A percentile compares a stretch with the other conserved stretches of the same genome.
Conservation (phyloP, 1,140 invertebrate species). For the Laodelphax striatellus region DNA sequence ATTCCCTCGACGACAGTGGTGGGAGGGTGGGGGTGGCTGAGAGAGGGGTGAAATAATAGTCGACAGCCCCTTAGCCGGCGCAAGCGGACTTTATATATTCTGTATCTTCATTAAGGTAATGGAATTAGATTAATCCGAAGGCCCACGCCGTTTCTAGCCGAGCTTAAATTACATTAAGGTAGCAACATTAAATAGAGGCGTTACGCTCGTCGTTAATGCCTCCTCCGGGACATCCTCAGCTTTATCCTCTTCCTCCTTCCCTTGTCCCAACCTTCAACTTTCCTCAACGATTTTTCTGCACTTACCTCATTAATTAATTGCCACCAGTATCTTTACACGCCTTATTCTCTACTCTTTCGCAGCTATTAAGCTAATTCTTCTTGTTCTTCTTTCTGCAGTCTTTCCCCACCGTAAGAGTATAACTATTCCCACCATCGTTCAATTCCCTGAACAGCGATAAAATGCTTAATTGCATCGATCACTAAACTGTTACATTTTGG, state of each 20-base stretch:
- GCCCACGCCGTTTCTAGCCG: conserved; percentile 2
- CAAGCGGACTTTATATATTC: conserved; percentile 16
- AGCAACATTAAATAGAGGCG: conserved; percentile 7
- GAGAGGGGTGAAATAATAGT: conserved; percentile 6
- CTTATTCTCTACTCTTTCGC: background rate
- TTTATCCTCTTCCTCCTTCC: background rate
- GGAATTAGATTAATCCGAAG: conserved; percentile 21
- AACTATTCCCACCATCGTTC: too few species aligned
- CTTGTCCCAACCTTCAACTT: background rate
- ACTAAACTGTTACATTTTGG: too few species aligned
- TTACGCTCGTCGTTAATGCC: conserved; percentile 1
- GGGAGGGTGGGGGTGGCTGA: background rate
- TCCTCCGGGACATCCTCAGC: background rate
- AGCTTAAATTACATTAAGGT: conserved; percentile 12
- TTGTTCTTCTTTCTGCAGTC: too few species aligned
- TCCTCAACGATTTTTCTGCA: conserved; percentile 8
- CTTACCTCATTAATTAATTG: conserved; percentile 10
- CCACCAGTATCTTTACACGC: background rate
- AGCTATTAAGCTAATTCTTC: too few species aligned
- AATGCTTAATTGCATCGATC: too few species aligned
- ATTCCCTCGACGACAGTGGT: background rate
- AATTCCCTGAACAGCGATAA: too few species aligned
- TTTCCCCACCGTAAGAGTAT: too few species aligned
- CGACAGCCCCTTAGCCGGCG: conserved; percentile 2
- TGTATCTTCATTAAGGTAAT: conserved; percentile 24